phyloP scores from a whole-genome alignment of 1,140 invertebrate genomes.

The Zaprionus lachaisei region DNA sequence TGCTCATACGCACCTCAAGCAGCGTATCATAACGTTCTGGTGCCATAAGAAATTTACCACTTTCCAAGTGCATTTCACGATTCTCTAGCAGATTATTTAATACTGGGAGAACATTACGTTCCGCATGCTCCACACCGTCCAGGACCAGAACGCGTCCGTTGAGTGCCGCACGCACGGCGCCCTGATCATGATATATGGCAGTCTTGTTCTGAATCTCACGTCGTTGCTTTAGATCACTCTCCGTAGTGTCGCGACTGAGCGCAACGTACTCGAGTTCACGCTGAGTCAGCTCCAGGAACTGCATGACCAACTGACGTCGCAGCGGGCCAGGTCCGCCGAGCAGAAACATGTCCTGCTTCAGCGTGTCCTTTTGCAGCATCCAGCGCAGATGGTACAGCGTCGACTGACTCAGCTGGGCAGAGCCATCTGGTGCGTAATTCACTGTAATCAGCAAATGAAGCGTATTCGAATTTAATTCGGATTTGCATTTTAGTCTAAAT shows the following conservation, averaged over 20 bases:
- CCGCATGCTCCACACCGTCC: slow-evolving; percentile 98
- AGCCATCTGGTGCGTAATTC: slow-evolving; percentile 83
- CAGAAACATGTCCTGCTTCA: slow-evolving; percentile 98
- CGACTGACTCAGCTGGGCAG: slow-evolving; percentile 88
- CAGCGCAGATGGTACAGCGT: slow-evolving; percentile 93
- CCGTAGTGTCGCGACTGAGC: slow-evolving; percentile 97
- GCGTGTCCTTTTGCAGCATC: slow-evolving; percentile 97
- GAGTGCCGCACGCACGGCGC: slow-evolving; percentile 95
- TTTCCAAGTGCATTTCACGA: slow-evolving; percentile 98
- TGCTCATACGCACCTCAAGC: slow-evolving; percentile 87
- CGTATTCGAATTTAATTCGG: background rate
- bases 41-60: slow-evolving; percentile 96
- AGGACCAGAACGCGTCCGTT: slow-evolving; percentile 96
- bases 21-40: slow-evolving; percentile 96
- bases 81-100: slow-evolving; percentile 99
- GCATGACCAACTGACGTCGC: slow-evolving; percentile 91
- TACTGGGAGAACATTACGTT: slow-evolving; percentile 97
- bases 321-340: slow-evolving; percentile 94
- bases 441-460: slow-evolving; percentile 81
- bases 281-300: slow-evolving; percentile 94
- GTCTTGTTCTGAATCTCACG: slow-evolving; percentile 95
- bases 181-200: slow-evolving; percentile 97
- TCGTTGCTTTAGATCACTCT: slow-evolving; percentile 97
- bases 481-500: background rate
- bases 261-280: slow-evolving; percentile 97